Conservation (phyloP, 2,113 vertebrate species). For the Pyrgilauda ruficollis region DNA sequence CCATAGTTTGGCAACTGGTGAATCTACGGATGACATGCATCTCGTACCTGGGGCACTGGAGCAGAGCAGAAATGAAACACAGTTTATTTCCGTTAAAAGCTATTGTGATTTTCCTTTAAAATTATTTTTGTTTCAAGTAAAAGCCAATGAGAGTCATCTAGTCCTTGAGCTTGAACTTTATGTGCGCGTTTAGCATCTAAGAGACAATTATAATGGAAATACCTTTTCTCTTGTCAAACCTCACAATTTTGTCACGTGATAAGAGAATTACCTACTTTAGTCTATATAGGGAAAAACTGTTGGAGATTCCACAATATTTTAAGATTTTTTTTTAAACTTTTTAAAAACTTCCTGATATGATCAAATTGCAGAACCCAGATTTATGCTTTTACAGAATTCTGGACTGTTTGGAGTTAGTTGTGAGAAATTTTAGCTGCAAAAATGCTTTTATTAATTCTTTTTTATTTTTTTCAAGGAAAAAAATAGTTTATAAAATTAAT, state of each 20-base stretch:
- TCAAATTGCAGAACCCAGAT: neutral
- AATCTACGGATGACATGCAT: neutral
- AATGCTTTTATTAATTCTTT: neutral
- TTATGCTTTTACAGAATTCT: neutral
- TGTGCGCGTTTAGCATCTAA: rapidly evolving
- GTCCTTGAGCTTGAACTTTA: neutral
- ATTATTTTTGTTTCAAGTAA: neutral
- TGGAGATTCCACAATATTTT: neutral
- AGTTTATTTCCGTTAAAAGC: neutral
- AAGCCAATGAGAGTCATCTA: neutral
- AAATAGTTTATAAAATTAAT: neutral
- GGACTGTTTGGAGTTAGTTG: neutral
- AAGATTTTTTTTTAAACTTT: neutral
- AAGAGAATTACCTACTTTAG: neutral
- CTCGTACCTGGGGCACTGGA: neutral
- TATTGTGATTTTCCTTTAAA: neutral
- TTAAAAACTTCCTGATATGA: neutral
- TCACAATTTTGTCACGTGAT: rapidly evolving
- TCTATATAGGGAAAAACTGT: neutral
- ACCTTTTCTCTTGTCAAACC: neutral
- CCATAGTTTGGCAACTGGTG: rapidly evolving
- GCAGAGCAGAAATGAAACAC: neutral
- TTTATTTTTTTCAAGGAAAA: neutral
- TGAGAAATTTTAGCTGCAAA: neutral
- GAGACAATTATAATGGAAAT: neutral